Evolutionary conservation across 1,140 invertebrate genomes (phyloP).

Genomic region (Anoplolepis gracilipes): DNA sequence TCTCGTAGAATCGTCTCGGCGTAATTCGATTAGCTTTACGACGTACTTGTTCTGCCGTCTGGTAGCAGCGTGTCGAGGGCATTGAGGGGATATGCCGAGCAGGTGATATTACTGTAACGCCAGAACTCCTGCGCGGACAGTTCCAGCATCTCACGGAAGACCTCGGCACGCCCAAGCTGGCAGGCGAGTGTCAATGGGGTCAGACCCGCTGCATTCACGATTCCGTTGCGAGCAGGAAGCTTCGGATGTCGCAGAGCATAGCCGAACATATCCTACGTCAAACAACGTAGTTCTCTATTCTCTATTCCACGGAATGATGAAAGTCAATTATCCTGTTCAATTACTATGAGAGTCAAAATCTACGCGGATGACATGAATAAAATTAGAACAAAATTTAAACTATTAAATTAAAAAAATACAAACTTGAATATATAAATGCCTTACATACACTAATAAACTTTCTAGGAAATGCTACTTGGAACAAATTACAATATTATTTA

Average conservation of each 20-base stretch:
- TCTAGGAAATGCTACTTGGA: neutral
- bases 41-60: constrained; percentile 97
- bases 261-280: constrained; percentile 97
- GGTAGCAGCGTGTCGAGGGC: constrained; percentile 97
- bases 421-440: neutral
- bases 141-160: constrained; percentile 99
- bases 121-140: constrained; percentile 98
- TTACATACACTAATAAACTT: neutral
- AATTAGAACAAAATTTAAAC: neutral
- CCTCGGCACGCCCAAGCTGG: constrained; percentile 96
- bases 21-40: constrained; percentile 81
- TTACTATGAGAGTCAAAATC: neutral
- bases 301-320: neutral
- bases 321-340: neutral
- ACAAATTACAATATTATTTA: neutral
- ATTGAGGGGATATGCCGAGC: constrained; percentile 98
- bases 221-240: constrained; percentile 95
- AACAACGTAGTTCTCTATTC: constrained; percentile 50
- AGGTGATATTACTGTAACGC: constrained; percentile 99
- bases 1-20: constrained; percentile 61
- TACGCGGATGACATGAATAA: neutral
- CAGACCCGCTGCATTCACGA: constrained; percentile 94
- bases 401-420: neutral
- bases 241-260: constrained; percentile 98
- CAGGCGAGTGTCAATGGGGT: constrained; percentile 98